Base-by-base conservation (phyloP, 2,888 invertebrate species). In the Dicycla oo region DNA sequence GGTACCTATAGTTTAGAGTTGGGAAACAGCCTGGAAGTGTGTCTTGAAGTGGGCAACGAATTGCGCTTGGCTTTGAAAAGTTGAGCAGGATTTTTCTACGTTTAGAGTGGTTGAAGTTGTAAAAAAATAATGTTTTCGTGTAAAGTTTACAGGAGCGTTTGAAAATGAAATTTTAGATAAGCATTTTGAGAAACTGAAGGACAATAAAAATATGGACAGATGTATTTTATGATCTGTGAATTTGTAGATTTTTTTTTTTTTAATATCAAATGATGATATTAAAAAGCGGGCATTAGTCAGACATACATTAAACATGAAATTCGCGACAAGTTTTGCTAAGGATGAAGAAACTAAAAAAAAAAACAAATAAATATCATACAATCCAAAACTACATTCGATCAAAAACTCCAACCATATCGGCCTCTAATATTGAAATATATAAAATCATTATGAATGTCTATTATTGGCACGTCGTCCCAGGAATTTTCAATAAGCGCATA, bases 401-500 rank as follows among this genome's bases (percentile, higher is more conserved):
- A n/a, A 62, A 70, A 78, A 18, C n/a, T 53, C 34, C 26, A 43
- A 34, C 43, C 7, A 26, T 49, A 30, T 51, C 45, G 5, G n/a
- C 26, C 34, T 43, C 58, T 30, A 40, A 80, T 67, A 75, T 54
- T 63, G 20, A 54, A 63, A 43, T 62, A 66, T 54, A 69, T 62
- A 43, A 69, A 49, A 56, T 45, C 23, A 70, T 73, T 83, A 80
- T 72, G n/a, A 58, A 23, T 66, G 54, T 45, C 40, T 74, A 76
- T 40, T 74, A 76, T 78, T 43, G 78, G 61, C 54, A 56, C n/a
- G 63, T 66, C 69, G 61, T 75, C 30, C 65, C 43, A 34, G 75
- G 86, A 78, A 84, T 84, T 81, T 85, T 81, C 79, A 84, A 84
- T 84, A 83, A 85, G n/a, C 56, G 66, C 72, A 84, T 82, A 51